Evolutionary conservation across 2,888 invertebrate species (phyloP).

Genomic region (Parthenolecanium corni): DNA sequence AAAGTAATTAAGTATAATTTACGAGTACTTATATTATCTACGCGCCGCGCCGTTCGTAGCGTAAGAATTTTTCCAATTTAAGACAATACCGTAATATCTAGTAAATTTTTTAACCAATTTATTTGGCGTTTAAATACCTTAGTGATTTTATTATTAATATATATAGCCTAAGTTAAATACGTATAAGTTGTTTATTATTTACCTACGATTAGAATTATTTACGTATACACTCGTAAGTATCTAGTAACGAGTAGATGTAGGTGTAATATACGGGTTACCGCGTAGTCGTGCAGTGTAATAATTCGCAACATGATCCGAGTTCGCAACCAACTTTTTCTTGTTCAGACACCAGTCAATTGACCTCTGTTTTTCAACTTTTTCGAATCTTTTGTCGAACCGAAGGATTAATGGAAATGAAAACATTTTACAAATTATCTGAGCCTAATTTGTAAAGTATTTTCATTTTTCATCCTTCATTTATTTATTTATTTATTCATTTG

Average conservation of each 20-base stretch:
- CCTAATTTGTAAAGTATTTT: constrained; percentile 22
- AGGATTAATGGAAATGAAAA: constrained; percentile 5
- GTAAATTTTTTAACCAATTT: constrained; percentile 7
- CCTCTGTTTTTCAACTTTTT: background rate
- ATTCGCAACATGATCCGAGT: no score
- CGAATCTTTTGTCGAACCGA: background rate
- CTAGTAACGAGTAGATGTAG: background rate
- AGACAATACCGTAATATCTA: constrained; percentile 21
- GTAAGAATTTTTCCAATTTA: constrained; percentile 11
- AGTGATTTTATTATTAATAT: constrained; percentile 13
- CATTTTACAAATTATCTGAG: constrained; percentile 21
- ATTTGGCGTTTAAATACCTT: constrained; percentile 2
- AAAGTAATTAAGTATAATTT: constrained; percentile 13
- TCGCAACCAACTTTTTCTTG: no score
- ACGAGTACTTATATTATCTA: no score
- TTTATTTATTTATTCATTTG: no score
- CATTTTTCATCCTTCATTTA: no score
- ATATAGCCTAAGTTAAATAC: constrained; percentile 14
- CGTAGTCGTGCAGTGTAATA: no score
- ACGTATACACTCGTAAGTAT: background rate
- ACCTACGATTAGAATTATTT: no score
- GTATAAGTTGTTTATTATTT: constrained; percentile 1
- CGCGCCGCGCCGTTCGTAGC: background rate
- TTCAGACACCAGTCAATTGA: background rate
- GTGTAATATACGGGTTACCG: background rate